Percentiles rank a stretch among this genome's conserved stretches.
Evolutionary conservation across 2,888 invertebrate genomes (phyloP).

Genomic region (Terebella lapidaria): DNA sequence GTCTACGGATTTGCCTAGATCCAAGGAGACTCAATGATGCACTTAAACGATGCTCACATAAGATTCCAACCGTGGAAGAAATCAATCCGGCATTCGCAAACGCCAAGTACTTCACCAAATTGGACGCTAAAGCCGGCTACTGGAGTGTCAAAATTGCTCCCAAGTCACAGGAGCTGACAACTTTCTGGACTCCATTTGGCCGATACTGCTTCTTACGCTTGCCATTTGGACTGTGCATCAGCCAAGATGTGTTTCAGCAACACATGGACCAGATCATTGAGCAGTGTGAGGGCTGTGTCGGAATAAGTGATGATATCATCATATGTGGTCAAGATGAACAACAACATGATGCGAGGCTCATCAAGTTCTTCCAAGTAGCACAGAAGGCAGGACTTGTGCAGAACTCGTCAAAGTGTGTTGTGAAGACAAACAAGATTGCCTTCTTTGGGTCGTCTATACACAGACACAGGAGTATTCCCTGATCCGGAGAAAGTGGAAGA

Average conservation of each 20-base stretch:
- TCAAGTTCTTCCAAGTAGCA: slow-evolving; percentile 1
- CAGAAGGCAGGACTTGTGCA: no score
- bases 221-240: no score
- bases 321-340: not conserved
- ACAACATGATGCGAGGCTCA: slow-evolving; percentile 5
- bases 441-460: slow-evolving; percentile 14
- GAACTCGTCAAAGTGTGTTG: no score
- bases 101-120: no score
- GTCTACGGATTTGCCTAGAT: slow-evolving; percentile 1
- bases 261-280: slow-evolving; percentile 1
- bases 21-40: not conserved
- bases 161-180: no score
- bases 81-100: no score
- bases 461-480: slow-evolving; percentile 6
- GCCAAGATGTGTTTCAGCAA: no score
- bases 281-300: not conserved
- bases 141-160: no score
- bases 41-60: slow-evolving; percentile 4
- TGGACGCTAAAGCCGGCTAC: no score
- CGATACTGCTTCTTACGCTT: no score
- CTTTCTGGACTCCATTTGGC: no score
- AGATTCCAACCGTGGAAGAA: slow-evolving; percentile 4
- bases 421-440: no score
- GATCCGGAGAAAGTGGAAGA: slow-evolving; percentile 15
- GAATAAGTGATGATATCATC: not conserved